Percentiles rank a stretch among this genome's conserved stretches.
Conservation (phyloP, 2,888 invertebrate species). For the Cynaeus angustus region DNA sequence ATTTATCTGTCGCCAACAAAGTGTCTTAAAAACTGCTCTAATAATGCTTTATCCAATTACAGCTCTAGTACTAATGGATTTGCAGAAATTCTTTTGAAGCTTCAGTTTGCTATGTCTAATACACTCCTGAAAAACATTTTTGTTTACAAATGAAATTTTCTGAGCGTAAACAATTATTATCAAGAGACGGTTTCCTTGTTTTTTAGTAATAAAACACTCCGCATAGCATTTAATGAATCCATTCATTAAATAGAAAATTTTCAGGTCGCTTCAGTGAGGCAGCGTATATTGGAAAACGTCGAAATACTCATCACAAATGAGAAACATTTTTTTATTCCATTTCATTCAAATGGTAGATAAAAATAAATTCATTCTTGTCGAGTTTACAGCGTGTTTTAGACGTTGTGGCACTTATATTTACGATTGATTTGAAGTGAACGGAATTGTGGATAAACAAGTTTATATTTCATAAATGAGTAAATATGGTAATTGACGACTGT, state of each 20-base stretch:
- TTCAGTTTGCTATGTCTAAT: no score
- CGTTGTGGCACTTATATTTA: constrained; percentile 11
- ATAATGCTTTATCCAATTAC: not conserved
- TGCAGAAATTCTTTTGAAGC: not conserved
- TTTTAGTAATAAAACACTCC: no score
- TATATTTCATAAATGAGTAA: constrained; percentile 12
- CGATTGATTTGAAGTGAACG: constrained; percentile 13
- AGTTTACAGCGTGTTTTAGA: not conserved
- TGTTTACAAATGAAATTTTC: not conserved
- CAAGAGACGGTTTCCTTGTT: no score
- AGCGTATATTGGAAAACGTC: not conserved
- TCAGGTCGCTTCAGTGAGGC: not conserved
- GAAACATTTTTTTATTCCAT: not conserved
- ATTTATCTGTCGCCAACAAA: not conserved
- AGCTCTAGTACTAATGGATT: not conserved
- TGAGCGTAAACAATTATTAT: not conserved
- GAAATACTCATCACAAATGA: not conserved
- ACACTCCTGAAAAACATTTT: not conserved
- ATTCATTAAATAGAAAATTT: not conserved
- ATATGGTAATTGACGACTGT: not conserved
- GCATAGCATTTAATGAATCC: no score
- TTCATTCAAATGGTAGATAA: constrained; percentile 6
- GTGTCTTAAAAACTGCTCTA: not conserved
- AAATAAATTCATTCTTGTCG: constrained; percentile 16
- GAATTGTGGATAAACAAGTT: constrained; percentile 22